Percentiles rank a stretch among this genome's conserved stretches.
phyloP scores from a whole-genome alignment of 2,797 vertebrate species.

The Pangasius sanitwongsei region DNA sequence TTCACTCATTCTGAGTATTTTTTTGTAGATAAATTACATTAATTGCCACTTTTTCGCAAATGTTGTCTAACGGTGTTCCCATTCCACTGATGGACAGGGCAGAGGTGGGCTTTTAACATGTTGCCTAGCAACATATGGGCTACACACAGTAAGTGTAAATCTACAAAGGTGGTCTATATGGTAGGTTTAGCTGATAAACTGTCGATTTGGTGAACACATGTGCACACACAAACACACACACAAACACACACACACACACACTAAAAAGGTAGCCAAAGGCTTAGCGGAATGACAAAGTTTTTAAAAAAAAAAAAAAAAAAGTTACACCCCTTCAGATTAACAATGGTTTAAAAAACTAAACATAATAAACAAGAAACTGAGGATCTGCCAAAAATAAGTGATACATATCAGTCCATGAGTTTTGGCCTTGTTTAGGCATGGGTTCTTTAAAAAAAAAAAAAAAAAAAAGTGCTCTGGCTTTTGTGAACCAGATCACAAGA shows the following conservation, averaged over 20 bases:
- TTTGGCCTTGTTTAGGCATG: constrained; percentile 70
- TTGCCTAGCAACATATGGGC: not conserved
- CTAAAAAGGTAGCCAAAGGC: constrained; percentile 77
- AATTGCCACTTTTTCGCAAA: not conserved
- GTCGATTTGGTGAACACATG: not conserved
- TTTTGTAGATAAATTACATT: not conserved
- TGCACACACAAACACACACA: not conserved
- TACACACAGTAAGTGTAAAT: not conserved
- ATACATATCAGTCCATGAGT: constrained; percentile 74
- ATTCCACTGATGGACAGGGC: not conserved
- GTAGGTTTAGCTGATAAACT: constrained; percentile 16
- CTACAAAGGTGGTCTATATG: not conserved
- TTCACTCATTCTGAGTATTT: not conserved
- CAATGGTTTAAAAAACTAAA: constrained; percentile 40
- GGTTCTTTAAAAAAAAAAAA: constrained; percentile 16
- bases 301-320: constrained; percentile 50
- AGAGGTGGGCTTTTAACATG: not conserved
- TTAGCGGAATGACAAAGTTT: constrained; percentile 77
- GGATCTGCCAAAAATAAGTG: constrained; percentile 82
- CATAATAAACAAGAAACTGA: constrained; percentile 62
- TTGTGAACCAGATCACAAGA: constrained; percentile 86
- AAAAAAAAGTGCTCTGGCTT: constrained; percentile 24
- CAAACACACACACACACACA: not conserved
- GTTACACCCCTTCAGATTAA: constrained; percentile 21
- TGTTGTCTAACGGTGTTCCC: not conserved